A percentile compares a stretch with the other conserved stretches of the same genome.
phyloP scores from a whole-genome alignment of 1,140 invertebrate genomes.

The Solenopsis fugax region DNA sequence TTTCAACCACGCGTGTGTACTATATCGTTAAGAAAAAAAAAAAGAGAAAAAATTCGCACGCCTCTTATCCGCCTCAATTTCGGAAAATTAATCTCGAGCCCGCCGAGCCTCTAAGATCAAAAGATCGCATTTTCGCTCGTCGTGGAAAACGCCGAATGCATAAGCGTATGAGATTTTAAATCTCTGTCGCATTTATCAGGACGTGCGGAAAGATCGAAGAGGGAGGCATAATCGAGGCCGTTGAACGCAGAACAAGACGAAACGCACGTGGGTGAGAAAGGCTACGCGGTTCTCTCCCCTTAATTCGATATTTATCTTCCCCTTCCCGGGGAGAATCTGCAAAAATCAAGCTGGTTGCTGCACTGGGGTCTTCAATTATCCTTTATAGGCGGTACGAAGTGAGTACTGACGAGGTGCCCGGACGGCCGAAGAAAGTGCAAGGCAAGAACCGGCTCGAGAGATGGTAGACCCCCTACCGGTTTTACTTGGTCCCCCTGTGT shows the following conservation, averaged over 20 bases:
- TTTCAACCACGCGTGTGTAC: conserved; percentile 69
- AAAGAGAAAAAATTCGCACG: conserved; percentile 48
- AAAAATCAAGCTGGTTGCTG: conserved; percentile 65
- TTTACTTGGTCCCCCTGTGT: conserved; percentile 79
- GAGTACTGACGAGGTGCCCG: conserved; percentile 64
- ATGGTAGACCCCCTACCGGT: conserved; percentile 84
- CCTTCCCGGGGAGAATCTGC: conserved; percentile 64
- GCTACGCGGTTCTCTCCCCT: conserved; percentile 14
- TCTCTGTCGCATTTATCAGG: not conserved
- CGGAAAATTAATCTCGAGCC: not conserved
- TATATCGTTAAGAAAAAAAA: not conserved
- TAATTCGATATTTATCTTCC: conserved; percentile 63
- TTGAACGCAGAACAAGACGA: conserved; percentile 5
- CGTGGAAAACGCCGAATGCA: not conserved
- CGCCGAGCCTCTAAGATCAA: not conserved
- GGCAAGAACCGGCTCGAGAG: conserved; percentile 83
- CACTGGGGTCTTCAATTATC: conserved; percentile 75
- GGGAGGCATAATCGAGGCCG: not conserved
- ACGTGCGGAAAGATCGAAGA: not conserved
- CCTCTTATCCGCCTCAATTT: not conserved
- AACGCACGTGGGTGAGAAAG: not conserved
- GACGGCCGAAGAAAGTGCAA: conserved; percentile 78
- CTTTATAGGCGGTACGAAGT: conserved; percentile 74
- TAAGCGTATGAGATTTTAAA: not conserved
- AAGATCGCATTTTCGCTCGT: not conserved